Percentiles rank a stretch among this genome's conserved stretches.
phyloP scores from a whole-genome alignment of 1,140 invertebrate genomes.

The Drosophila micromelanica region DNA sequence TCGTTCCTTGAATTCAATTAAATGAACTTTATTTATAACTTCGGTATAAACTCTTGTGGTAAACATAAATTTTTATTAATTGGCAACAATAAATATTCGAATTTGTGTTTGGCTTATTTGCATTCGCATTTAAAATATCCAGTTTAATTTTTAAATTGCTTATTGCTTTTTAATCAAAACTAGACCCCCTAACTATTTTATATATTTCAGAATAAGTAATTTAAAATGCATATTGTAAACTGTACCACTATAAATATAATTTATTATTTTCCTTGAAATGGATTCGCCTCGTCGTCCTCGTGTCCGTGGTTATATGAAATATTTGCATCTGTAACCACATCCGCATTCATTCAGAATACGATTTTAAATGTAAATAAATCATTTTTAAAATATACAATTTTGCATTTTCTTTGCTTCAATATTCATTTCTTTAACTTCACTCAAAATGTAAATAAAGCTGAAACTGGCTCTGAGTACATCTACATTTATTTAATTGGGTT shows the following conservation, averaged over 20 bases:
- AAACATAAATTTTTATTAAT: too few species aligned
- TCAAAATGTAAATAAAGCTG: conserved; percentile 32
- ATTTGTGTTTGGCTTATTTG: too few species aligned
- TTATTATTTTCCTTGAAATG: not conserved
- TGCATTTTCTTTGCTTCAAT: not conserved
- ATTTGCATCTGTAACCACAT: conserved; percentile 22
- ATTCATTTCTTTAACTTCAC: not conserved
- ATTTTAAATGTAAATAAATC: conserved; percentile 3
- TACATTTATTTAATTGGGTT: conserved; percentile 56
- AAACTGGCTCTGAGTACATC: conserved; percentile 35
- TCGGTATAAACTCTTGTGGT: too few species aligned
- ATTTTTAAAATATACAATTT: conserved; percentile 15
- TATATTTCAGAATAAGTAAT: not conserved
- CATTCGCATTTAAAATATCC: too few species aligned
- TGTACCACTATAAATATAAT: not conserved
- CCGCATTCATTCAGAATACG: not conserved
- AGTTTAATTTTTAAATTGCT: too few species aligned
- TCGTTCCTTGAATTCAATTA: too few species aligned
- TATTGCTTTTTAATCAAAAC: not conserved
- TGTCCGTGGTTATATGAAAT: conserved; percentile 24
- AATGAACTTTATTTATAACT: too few species aligned
- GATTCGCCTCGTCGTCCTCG: too few species aligned
- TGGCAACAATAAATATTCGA: too few species aligned
- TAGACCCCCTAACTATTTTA: not conserved
- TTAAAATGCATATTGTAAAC: not conserved